Conservation (phyloP, 1,140 invertebrate species). For the Drosophila trapezifrons region DNA sequence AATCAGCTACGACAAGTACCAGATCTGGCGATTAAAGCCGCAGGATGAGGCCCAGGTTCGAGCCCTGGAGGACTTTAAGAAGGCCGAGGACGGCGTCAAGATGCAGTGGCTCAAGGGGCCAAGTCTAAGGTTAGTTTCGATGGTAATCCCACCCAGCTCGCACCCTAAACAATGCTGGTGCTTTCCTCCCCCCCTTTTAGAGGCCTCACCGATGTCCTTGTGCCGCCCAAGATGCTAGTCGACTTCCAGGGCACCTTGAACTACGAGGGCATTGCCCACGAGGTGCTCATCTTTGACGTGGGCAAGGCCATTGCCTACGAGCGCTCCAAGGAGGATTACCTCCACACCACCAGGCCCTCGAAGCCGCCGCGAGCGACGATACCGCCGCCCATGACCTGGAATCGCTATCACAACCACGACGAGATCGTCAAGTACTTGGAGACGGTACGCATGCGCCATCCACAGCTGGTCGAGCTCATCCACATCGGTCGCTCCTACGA, state of each 20-base stretch:
- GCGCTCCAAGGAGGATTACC: conserved; percentile 68
- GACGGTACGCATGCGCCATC: conserved; percentile 88
- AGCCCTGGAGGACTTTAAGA: conserved; percentile 72
- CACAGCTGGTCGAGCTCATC: conserved; percentile 87
- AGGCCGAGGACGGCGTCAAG: conserved; percentile 72
- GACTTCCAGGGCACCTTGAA: conserved; percentile 88
- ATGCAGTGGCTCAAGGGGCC: conserved; percentile 83
- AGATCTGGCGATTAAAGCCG: conserved; percentile 80
- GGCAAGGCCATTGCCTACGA: conserved; percentile 88
- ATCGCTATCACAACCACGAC: conserved; percentile 88
- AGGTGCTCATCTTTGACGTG: conserved; percentile 89
- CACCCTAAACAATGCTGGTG: too few species aligned
- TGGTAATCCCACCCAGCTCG: too few species aligned
- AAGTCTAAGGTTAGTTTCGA: conserved; percentile 60
- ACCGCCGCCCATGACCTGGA: conserved; percentile 85
- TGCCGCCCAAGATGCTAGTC: conserved; percentile 87
- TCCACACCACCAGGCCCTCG: conserved; percentile 55
- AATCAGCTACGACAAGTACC: conserved; percentile 77
- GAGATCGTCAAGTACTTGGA: conserved; percentile 89
- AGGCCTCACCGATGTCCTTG: conserved; percentile 88
- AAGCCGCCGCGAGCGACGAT: conserved; percentile 28
- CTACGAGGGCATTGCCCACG: conserved; percentile 87
- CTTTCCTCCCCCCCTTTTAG: conserved; percentile 75
- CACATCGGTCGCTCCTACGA: conserved; percentile 90
- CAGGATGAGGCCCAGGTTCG: conserved; percentile 70